These are phyloP conservation scores for Micrastur ruficollis DNA, from an alignment of 2,797 vertebrate genomes.

Conservation along the genomic window DNA sequence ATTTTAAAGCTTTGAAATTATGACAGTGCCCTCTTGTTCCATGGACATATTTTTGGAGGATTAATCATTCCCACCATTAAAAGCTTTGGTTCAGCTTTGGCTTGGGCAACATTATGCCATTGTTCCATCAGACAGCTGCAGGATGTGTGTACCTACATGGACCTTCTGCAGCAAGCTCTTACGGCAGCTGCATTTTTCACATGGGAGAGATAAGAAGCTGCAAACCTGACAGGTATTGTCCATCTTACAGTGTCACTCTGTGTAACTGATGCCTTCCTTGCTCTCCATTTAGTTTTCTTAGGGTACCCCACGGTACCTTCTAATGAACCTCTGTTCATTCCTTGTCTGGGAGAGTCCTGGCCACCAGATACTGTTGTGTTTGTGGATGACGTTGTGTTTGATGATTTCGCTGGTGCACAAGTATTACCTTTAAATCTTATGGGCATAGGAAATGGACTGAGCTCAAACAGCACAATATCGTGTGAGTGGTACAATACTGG, in stretches of 20 bases:
- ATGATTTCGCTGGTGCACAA: not conserved
- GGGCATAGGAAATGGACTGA: not conserved
- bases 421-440: not conserved
- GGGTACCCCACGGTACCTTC: not conserved
- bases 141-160: not conserved
- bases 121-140: not conserved
- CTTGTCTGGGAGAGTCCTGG: not conserved
- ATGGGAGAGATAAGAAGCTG: not conserved
- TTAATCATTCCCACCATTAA: not conserved
- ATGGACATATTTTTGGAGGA: not conserved
- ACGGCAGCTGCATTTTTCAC: not conserved
- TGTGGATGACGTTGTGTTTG: not conserved
- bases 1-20: not conserved
- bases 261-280: not conserved
- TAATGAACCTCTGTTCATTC: not conserved
- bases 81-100: not conserved
- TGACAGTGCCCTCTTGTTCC: not conserved
- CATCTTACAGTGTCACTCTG: not conserved
- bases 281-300: not conserved
- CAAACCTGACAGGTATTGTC: not conserved
- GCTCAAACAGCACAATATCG: not conserved
- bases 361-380: accelerated
- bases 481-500: not conserved
- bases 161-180: not conserved
- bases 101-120: not conserved